These are phyloP conservation scores for Rhyzopertha dominica DNA, from an alignment of 1,140 invertebrate genomes.

Conservation along the genomic window DNA sequence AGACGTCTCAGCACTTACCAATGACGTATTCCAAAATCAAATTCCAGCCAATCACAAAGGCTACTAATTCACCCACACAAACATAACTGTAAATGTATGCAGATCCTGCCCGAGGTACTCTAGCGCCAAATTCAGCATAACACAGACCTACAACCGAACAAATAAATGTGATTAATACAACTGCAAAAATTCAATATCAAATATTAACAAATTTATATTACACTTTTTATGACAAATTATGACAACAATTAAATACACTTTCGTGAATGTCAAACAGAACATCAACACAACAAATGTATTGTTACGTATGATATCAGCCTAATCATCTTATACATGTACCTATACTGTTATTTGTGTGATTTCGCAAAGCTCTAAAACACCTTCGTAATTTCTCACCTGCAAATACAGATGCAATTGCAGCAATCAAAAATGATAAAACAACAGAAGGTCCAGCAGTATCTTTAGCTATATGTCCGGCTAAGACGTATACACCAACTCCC, in stretches of 20 bases:
- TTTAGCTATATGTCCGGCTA: conserved; percentile 79
- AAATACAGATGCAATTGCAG: conserved; percentile 78
- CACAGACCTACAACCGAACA: conserved; percentile 62
- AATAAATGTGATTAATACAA: too few relatives aligned
- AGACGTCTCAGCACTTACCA: conserved; percentile 59
- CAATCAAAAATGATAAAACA: conserved; percentile 75
- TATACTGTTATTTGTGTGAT: not conserved
- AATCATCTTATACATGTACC: too few relatives aligned
- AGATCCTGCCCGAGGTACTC: conserved; percentile 79
- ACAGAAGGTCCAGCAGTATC: conserved; percentile 76
- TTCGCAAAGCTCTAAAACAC: not conserved
- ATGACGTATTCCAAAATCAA: conserved; percentile 87
- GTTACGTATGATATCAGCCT: too few relatives aligned
- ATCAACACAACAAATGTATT: too few relatives aligned
- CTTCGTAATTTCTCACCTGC: conserved; percentile 61
- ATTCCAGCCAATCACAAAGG: conserved; percentile 83
- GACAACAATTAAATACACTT: too few relatives aligned
- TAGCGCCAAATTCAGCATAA: conserved; percentile 82
- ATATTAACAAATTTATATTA: not conserved
- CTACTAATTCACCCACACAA: conserved; percentile 76
- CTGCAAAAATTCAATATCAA: too few relatives aligned
- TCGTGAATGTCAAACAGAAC: too few relatives aligned
- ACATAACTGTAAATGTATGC: conserved; percentile 88
- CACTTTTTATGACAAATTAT: too few relatives aligned
- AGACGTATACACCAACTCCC: conserved; percentile 83